Evolutionary conservation across 2,888 invertebrate species (phyloP).

Genomic region (Watsonalla cultraria): DNA sequence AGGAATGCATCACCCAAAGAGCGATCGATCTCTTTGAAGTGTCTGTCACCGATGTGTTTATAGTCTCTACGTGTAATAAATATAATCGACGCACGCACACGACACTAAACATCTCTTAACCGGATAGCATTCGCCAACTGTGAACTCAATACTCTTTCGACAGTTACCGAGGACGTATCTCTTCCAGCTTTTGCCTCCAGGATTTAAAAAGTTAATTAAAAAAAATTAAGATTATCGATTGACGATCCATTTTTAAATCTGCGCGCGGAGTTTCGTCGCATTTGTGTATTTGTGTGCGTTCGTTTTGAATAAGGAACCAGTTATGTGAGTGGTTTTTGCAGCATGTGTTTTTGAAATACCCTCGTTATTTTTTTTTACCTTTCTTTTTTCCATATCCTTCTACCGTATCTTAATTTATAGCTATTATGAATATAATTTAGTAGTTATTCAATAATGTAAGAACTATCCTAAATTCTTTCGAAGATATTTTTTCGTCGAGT

Average conservation of each 20-base stretch:
- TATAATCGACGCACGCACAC: constrained; percentile 71
- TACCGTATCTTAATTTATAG: background rate
- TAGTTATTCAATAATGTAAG: too few relatives aligned
- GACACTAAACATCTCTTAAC: constrained; percentile 57
- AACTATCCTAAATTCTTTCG: too few relatives aligned
- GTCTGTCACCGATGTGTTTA: constrained; percentile 62
- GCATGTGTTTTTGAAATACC: constrained; percentile 18
- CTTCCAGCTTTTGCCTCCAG: constrained; percentile 52
- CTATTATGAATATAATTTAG: too few relatives aligned
- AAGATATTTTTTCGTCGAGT: too few relatives aligned
- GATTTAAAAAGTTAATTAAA: constrained; percentile 18
- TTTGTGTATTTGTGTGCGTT: constrained; percentile 44
- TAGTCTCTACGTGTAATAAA: constrained; percentile 72
- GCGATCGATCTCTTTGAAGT: constrained; percentile 75
- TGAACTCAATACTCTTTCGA: constrained; percentile 69
- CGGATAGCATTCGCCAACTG: constrained; percentile 57
- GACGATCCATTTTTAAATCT: constrained; percentile 40
- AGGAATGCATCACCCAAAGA: constrained; percentile 49
- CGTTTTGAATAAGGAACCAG: constrained; percentile 34
- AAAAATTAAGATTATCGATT: constrained; percentile 5
- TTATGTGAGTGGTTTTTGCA: constrained; percentile 49
- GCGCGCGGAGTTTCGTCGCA: constrained; percentile 39
- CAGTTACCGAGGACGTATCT: constrained; percentile 65
- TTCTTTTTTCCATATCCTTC: background rate
- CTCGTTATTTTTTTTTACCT: constrained; percentile 6